These are phyloP conservation scores for Lissocephala sabroskyi DNA, from an alignment of 2,888 invertebrate species.

Conservation along the genomic window DNA sequence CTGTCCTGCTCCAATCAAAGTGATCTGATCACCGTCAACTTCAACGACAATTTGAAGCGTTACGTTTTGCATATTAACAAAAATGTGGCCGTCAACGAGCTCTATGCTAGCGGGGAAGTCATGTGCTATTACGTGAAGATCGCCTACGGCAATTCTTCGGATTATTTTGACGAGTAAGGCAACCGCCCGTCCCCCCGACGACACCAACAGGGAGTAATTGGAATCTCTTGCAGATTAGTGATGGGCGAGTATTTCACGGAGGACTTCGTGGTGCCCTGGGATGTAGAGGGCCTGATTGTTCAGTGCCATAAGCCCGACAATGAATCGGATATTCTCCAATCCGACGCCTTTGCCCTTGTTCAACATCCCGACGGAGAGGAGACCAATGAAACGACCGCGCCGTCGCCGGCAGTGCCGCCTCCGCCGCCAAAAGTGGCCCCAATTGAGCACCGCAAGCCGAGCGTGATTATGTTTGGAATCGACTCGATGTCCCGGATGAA, in stretches of 20 bases:
- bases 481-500: conserved; percentile 88
- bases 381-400: too few species aligned
- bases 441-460: conserved; percentile 73
- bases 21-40: conserved; percentile 29
- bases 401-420: too few species aligned
- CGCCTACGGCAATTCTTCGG: too few species aligned
- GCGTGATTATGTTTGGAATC: conserved; percentile 84
- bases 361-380: not conserved
- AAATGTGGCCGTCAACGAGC: conserved; percentile 38
- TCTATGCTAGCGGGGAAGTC: too few species aligned
- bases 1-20: conserved; percentile 33
- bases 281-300: conserved; percentile 22
- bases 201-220: too few species aligned
- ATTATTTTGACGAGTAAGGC: too few species aligned
- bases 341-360: conserved; percentile 21
- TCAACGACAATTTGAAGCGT: conserved; percentile 17
- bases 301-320: conserved; percentile 16
- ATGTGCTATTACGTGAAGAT: too few species aligned
- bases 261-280: conserved; percentile 18
- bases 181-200: too few species aligned
- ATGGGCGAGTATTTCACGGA: conserved; percentile 12
- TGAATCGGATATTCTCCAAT: conserved; percentile 11
- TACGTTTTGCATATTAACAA: conserved; percentile 38
- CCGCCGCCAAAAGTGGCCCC: too few species aligned
- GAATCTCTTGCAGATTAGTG: not conserved